Conservation (phyloP, 1,140 invertebrate species). For the Lepidurus arcticus region DNA sequence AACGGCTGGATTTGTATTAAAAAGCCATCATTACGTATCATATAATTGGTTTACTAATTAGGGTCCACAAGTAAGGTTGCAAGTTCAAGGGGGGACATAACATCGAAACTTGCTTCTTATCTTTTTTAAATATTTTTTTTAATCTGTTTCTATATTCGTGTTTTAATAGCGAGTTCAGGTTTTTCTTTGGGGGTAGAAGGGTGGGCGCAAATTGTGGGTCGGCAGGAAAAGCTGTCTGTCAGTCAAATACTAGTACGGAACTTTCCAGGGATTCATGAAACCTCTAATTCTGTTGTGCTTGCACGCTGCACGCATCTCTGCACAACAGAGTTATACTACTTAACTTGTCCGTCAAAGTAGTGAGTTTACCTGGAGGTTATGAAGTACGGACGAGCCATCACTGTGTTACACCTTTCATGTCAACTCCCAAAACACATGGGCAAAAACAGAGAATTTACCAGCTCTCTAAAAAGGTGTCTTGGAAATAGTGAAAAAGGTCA, state of each 20-base stretch:
- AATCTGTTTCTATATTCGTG: neutral
- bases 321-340: neutral
- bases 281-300: neutral
- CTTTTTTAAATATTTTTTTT: neutral
- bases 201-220: neutral
- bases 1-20: neutral
- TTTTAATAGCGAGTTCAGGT: neutral
- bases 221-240: neutral
- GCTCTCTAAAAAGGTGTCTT: neutral
- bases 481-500: neutral
- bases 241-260: neutral
- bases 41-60: neutral
- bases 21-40: neutral
- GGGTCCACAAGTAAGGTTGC: neutral
- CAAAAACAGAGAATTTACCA: neutral
- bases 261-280: neutral
- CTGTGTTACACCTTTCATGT: neutral
- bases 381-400: neutral
- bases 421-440: neutral
- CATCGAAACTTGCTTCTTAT: neutral
- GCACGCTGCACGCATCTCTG: neutral
- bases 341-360: constrained; percentile 10
- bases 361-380: neutral
- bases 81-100: neutral
- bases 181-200: neutral